Conservation (phyloP, 1,140 invertebrate species). For the Drosophila aff. region DNA sequence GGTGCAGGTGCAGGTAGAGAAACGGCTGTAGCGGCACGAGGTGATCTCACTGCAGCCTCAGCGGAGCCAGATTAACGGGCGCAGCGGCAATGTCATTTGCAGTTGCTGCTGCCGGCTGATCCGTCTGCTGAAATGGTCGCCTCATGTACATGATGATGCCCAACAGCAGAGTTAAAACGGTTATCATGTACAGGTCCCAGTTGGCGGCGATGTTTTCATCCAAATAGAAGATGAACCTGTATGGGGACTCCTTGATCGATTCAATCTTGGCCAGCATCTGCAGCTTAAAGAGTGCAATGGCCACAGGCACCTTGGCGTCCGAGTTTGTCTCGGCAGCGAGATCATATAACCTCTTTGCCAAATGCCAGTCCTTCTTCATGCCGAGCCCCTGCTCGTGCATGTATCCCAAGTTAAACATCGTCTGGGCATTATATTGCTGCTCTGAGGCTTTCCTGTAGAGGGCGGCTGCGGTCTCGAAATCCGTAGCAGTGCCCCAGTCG, state of each 20-base stretch:
- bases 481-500: constrained; percentile 94
- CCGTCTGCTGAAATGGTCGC: constrained; percentile 87
- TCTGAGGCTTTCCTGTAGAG: constrained; percentile 97
- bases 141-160: constrained; percentile 92
- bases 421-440: constrained; percentile 98
- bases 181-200: constrained; percentile 97
- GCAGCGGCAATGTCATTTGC: constrained; percentile 42
- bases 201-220: constrained; percentile 91
- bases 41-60: constrained; percentile 1
- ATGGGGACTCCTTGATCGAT: constrained; percentile 89
- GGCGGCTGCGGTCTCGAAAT: constrained; percentile 96
- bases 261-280: constrained; percentile 91
- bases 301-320: constrained; percentile 97
- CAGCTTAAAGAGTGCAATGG: constrained; percentile 96
- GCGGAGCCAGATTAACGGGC: constrained; percentile 32
- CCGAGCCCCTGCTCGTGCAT: constrained; percentile 99
- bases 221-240: constrained; percentile 88
- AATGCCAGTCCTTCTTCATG: constrained; percentile 91
- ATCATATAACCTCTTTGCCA: constrained; percentile 97
- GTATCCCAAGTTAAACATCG: constrained; percentile 99
- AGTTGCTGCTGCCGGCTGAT: constrained; percentile 35
- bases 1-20: background rate
- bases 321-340: constrained; percentile 96
- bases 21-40: background rate
- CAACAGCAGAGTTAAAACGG: constrained; percentile 92